Percentiles rank a stretch among this genome's conserved stretches.
Evolutionary conservation across 2,113 vertebrate species (phyloP).

Genomic region (Meriones unguiculatus): DNA sequence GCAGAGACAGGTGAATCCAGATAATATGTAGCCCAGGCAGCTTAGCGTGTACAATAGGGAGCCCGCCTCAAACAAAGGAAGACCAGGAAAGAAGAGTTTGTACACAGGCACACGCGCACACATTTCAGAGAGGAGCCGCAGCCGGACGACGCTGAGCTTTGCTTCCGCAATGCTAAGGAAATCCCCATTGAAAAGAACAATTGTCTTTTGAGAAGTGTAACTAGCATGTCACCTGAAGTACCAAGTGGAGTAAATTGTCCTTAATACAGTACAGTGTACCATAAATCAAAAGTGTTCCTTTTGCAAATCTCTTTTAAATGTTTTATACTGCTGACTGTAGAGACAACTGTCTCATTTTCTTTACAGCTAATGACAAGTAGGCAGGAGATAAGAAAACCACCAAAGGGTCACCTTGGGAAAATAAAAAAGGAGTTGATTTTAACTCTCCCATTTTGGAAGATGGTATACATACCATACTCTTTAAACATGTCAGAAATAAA

Average conservation of each 20-base stretch:
- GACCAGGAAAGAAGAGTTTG: not conserved
- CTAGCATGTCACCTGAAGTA: constrained; percentile 28
- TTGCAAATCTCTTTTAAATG: constrained; percentile 52
- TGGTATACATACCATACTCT: not conserved
- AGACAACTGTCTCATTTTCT: constrained; percentile 39
- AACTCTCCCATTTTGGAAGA: not conserved
- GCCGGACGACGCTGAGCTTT: not conserved
- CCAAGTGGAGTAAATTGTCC: constrained; percentile 34
- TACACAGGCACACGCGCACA: no score
- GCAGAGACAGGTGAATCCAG: not conserved
- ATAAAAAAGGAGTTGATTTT: constrained; percentile 23
- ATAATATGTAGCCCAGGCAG: not conserved
- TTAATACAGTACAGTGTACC: not conserved
- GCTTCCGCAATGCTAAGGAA: not conserved
- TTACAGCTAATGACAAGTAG: not conserved
- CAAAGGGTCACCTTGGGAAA: not conserved
- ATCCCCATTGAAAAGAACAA: constrained; percentile 12
- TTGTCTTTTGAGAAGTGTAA: constrained; percentile 5
- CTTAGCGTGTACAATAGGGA: not conserved
- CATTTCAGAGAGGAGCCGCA: not conserved
- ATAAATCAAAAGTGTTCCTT: constrained; percentile 35
- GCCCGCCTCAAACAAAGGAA: not conserved
- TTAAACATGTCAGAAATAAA: constrained; percentile 54
- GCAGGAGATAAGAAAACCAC: constrained; percentile 17
- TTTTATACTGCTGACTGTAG: constrained; percentile 37